Evolutionary conservation across 2,113 vertebrate species (phyloP).

Genomic region (Hiodon tergisus): DNA sequence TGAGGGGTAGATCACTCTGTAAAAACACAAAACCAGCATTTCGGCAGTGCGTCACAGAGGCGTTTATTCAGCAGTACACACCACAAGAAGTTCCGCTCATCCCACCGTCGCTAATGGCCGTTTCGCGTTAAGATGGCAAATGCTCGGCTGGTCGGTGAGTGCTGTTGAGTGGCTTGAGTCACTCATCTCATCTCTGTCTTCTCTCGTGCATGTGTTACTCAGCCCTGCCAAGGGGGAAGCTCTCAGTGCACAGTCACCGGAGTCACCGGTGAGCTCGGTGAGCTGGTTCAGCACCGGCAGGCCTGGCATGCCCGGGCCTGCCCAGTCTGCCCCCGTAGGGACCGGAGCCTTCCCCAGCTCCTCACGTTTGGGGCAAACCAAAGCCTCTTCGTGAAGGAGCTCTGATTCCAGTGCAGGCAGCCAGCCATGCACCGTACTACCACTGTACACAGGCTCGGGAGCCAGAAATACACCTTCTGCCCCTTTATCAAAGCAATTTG

Average conservation of each 20-base stretch:
- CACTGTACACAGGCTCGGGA: neutral
- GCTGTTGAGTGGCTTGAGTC: too few species aligned
- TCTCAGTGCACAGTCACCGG: slow-evolving; percentile 21
- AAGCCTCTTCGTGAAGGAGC: slow-evolving; percentile 1
- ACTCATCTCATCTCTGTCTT: too few species aligned
- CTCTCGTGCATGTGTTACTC: neutral
- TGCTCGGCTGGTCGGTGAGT: too few species aligned
- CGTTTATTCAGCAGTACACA: too few species aligned
- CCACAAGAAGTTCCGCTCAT: too few species aligned
- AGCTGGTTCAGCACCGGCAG: slow-evolving; percentile 39
- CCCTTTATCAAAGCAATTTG: neutral
- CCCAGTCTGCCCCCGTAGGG: slow-evolving; percentile 36
- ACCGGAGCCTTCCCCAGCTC: slow-evolving; percentile 30
- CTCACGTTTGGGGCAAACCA: slow-evolving; percentile 18
- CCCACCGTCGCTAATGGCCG: too few species aligned
- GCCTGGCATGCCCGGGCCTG: slow-evolving; percentile 63
- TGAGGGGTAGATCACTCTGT: slow-evolving; percentile 70
- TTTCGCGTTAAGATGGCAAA: too few species aligned
- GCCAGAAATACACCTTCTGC: neutral
- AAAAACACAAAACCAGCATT: slow-evolving; percentile 7
- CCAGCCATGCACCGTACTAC: neutral
- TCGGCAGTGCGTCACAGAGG: neutral
- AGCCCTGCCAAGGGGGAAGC: slow-evolving; percentile 31
- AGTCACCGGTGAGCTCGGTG: slow-evolving; percentile 41
- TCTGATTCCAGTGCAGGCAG: neutral